Evolutionary conservation across 64 coral and sea anemone genomes (phyloP), one percentile per base, ranked within the genome.

Genomic region (Pocillopora verrucosa): DNA sequence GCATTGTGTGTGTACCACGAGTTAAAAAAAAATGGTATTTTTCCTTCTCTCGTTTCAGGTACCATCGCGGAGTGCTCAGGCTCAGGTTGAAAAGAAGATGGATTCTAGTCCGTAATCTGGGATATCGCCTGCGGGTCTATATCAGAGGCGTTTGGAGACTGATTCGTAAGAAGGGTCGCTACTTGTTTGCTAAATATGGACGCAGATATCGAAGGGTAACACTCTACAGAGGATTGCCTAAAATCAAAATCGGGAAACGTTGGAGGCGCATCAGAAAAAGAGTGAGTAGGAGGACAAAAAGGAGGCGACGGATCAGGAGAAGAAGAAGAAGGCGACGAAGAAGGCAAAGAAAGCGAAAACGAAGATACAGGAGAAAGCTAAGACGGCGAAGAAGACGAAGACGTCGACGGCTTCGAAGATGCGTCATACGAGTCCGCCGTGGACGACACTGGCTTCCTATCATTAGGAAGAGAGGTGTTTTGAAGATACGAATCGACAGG

Each of bases 301-400:
- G 10, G 72, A 36, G 65, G 20, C 82, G 64, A 65, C 51, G 82
- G 57, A 14, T 56, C 5, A 57, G 15, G 22, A 85, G 64, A 58
- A 14, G 82, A 15, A 72, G 82, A 19, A 68, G 65, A 45, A 85
- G 82, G 72, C 38, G 13, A 58, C 65, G 82, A 72, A 85, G 82
- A 26, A 85, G 64, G 41, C 82, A 13, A 25, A 72, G 2, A 36
- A 67, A 63, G 22, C 82, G 41, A 58, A 45, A 22, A 68, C 22
- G 65, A 16, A 85, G 82, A 36, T 30, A 58, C 13, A 85, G 38
- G 64, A 85, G 82, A 72, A 85, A 63, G 16, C 19, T 34, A 16
- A 36, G 64, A 22, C 82, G 82, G 57, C 37, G 19, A 30, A 12
- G 82, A 16, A 65, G 36, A 41, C 56, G 62, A 22, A 85, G 3